phyloP scores from a whole-genome alignment of 1,140 invertebrate species.

The Catajapyx aquilonaris region DNA sequence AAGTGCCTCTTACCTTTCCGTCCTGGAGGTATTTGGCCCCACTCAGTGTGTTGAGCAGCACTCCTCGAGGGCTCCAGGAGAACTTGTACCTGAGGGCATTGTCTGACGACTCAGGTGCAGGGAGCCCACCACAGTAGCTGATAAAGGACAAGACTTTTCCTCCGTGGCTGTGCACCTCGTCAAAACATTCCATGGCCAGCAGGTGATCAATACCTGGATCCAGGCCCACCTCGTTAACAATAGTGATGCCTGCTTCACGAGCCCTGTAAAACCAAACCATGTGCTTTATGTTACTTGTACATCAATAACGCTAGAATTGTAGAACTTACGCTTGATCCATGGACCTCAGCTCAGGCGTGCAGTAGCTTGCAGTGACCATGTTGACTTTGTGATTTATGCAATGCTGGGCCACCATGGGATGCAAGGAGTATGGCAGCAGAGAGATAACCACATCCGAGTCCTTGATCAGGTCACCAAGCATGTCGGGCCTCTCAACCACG shows the following conservation, averaged over 20 bases:
- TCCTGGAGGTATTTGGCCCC: constrained; percentile 70
- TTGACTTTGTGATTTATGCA: constrained; percentile 73
- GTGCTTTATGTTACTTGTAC: neutral
- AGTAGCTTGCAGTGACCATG: constrained; percentile 93
- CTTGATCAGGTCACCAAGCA: constrained; percentile 45
- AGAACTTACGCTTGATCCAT: constrained; percentile 50
- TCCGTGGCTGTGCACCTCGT: constrained; percentile 58
- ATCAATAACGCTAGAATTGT: neutral
- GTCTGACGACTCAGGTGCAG: constrained; percentile 83
- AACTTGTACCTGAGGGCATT: constrained; percentile 95
- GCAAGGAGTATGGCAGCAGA: constrained; percentile 76
- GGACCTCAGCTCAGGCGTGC: constrained; percentile 56
- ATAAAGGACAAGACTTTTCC: constrained; percentile 81
- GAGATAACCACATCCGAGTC: constrained; percentile 69
- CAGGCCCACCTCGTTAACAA: constrained; percentile 88
- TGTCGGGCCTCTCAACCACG: constrained; percentile 44
- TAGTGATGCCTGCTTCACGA: constrained; percentile 60
- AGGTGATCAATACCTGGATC: constrained; percentile 98
- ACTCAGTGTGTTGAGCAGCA: constrained; percentile 69
- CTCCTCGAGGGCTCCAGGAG: constrained; percentile 85
- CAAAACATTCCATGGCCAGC: constrained; percentile 89
- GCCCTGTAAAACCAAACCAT: constrained; percentile 31
- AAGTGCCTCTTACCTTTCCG: constrained; percentile 48
- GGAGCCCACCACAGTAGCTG: constrained; percentile 90
- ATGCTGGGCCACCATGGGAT: constrained; percentile 59